These are phyloP conservation scores for Potorous gilbertii DNA, from an alignment of 2,797 vertebrate genomes.

Conservation along the genomic window DNA sequence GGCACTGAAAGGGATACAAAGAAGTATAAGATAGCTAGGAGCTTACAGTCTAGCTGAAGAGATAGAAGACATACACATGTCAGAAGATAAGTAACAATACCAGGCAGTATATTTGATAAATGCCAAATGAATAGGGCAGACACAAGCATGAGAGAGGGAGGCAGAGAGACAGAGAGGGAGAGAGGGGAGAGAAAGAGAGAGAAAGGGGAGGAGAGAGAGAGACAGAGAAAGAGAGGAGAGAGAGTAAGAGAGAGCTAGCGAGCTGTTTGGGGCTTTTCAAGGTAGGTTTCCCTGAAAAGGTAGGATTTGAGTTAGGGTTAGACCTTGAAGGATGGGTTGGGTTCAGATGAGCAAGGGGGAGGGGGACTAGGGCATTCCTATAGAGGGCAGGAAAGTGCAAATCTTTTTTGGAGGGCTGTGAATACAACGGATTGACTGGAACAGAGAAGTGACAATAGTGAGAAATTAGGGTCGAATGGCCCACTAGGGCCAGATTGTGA, in stretches of 20 bases:
- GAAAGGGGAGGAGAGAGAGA: no score
- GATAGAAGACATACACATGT: background rate
- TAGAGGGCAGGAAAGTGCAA: background rate
- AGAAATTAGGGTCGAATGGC: background rate
- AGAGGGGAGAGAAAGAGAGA: no score
- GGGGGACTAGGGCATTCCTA: background rate
- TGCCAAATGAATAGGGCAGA: background rate
- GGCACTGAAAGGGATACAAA: constrained; percentile 31
- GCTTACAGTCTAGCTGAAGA: background rate
- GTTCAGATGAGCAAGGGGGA: background rate
- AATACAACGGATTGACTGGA: background rate
- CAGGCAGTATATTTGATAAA: constrained; percentile 36
- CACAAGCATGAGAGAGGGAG: background rate
- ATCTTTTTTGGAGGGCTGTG: background rate
- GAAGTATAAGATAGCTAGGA: background rate
- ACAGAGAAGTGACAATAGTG: background rate
- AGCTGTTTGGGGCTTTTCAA: background rate
- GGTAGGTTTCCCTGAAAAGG: background rate
- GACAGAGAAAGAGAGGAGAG: no score
- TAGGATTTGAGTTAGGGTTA: background rate
- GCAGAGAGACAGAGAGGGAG: no score
- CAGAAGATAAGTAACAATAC: background rate
- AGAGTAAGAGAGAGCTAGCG: no score
- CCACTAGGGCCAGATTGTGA: background rate
- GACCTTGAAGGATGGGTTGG: background rate